Evolutionary conservation across 2,888 invertebrate species (phyloP).

Genomic region (Bellardia pandia): DNA sequence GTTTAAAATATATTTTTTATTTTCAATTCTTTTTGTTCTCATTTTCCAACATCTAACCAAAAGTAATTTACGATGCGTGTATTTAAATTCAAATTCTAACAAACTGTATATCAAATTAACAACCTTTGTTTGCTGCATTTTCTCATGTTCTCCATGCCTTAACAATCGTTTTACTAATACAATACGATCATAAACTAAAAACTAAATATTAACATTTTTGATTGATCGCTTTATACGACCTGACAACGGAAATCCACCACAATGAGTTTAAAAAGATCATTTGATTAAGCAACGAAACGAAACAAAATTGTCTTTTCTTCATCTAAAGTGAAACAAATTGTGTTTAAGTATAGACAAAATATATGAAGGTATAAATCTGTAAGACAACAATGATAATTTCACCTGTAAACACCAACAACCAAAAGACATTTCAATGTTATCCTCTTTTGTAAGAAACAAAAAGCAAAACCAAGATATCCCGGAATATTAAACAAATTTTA

Average conservation of each 20-base stretch:
- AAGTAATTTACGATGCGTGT: constrained; percentile 81
- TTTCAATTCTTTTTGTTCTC: constrained; percentile 33
- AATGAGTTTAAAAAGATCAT: constrained; percentile 46
- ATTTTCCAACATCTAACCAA: background rate
- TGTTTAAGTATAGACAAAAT: constrained; percentile 44
- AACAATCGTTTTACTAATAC: constrained; percentile 57
- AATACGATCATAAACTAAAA: constrained; percentile 61
- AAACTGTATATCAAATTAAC: constrained; percentile 81
- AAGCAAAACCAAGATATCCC: background rate
- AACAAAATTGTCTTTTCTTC: constrained; percentile 37
- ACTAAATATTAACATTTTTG: constrained; percentile 80
- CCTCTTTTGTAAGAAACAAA: constrained; percentile 22
- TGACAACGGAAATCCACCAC: constrained; percentile 60
- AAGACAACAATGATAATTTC: constrained; percentile 53
- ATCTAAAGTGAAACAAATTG: constrained; percentile 67
- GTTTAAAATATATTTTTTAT: constrained; percentile 5
- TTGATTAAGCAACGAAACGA: constrained; percentile 58
- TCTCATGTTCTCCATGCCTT: constrained; percentile 11
- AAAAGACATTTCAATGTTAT: constrained; percentile 1
- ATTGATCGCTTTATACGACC: constrained; percentile 82
- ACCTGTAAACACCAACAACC: constrained; percentile 59
- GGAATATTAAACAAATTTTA: constrained; percentile 57
- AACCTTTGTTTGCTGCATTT: constrained; percentile 57
- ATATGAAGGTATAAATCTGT: constrained; percentile 26
- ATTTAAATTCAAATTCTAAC: constrained; percentile 82